Percentiles rank a stretch among this genome's conserved stretches.
Evolutionary conservation across 2,797 vertebrate species (phyloP).

Genomic region (Acipenser transmontanus): DNA sequence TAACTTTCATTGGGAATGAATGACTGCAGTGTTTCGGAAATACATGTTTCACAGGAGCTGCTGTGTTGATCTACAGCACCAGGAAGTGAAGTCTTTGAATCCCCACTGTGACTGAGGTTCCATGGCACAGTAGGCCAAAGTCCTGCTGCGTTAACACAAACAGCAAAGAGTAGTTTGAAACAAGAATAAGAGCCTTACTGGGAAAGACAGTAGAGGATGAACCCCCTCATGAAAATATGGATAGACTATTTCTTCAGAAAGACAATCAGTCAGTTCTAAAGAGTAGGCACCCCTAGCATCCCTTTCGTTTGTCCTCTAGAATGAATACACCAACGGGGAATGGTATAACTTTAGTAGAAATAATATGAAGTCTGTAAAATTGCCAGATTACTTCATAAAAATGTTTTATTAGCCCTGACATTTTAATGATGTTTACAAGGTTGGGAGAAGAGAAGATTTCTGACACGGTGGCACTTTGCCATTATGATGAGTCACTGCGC

Average conservation of each 20-base stretch:
- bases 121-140: too few species aligned
- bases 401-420: slow-evolving; percentile 55
- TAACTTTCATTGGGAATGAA: too few species aligned
- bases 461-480: slow-evolving; percentile 37
- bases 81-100: too few species aligned
- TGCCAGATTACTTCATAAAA: slow-evolving; percentile 67
- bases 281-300: slow-evolving; percentile 4
- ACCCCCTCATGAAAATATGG: neutral
- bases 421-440: slow-evolving; percentile 70
- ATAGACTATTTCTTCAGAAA: neutral
- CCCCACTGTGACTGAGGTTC: too few species aligned
- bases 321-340: slow-evolving; percentile 19
- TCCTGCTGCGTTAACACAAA: too few species aligned
- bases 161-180: too few species aligned
- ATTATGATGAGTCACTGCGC: slow-evolving; percentile 40
- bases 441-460: slow-evolving; percentile 41
- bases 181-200: neutral
- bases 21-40: too few species aligned
- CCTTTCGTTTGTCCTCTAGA: slow-evolving; percentile 22
- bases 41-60: too few species aligned
- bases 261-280: neutral
- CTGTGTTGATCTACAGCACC: too few species aligned
- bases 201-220: neutral
- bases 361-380: slow-evolving; percentile 48
- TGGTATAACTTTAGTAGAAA: slow-evolving; percentile 32